Conservation (phyloP, 2,888 invertebrate species). For the Acleris holmiana region DNA sequence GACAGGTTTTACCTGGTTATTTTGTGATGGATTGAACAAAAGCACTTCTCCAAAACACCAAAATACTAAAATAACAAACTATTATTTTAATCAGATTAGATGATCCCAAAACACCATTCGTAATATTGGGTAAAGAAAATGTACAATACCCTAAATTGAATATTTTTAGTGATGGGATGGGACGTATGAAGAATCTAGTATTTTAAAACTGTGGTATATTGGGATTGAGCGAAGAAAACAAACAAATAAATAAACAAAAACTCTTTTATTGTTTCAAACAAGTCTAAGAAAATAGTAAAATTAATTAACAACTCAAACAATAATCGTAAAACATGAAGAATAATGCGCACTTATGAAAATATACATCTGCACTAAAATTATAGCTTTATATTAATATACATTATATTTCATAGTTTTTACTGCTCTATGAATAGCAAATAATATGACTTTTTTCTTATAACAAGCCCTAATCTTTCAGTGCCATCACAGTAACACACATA, state of each 20-base stretch:
- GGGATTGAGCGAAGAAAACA: slow-evolving; percentile 5
- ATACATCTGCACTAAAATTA: slow-evolving; percentile 10
- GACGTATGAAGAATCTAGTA: too few relatives aligned
- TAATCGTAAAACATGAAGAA: slow-evolving; percentile 32
- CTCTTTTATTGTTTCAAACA: slow-evolving; percentile 34
- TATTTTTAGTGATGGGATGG: too few relatives aligned
- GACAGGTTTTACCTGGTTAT: too few relatives aligned
- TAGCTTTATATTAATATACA: slow-evolving; percentile 4
- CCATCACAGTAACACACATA: slow-evolving; percentile 13
- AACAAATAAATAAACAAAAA: slow-evolving; percentile 21
- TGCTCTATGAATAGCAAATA: slow-evolving; percentile 21
- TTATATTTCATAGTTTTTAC: slow-evolving; percentile 12
- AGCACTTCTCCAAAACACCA: too few relatives aligned
- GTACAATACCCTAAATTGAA: too few relatives aligned
- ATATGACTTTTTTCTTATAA: slow-evolving; percentile 35
- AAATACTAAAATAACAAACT: too few relatives aligned
- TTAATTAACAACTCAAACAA: slow-evolving; percentile 37
- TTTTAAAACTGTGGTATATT: too few relatives aligned
- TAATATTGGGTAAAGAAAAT: too few relatives aligned
- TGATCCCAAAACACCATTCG: too few relatives aligned
- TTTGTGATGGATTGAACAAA: too few relatives aligned
- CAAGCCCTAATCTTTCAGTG: slow-evolving; percentile 9
- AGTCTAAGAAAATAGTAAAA: slow-evolving; percentile 34
- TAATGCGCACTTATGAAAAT: slow-evolving; percentile 34
- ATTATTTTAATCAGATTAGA: too few relatives aligned